Base-by-base conservation (phyloP, 2,888 invertebrate species). In the Hyposoter dolosus region DNA sequence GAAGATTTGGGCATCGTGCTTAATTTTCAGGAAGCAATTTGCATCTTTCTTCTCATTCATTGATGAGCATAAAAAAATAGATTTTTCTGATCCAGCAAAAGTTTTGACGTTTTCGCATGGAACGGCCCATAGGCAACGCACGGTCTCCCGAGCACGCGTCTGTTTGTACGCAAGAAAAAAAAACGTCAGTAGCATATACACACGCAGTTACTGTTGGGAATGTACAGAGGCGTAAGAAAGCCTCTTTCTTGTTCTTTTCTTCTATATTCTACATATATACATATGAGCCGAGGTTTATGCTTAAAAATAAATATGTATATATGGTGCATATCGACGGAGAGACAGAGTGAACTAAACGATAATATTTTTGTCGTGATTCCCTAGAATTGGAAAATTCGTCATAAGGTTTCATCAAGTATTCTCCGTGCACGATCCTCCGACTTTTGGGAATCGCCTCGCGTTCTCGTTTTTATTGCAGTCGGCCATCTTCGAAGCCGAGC, bases 191-290 rank as follows among this genome's bases (percentile, higher is more conserved):
- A 71, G 75, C 75, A 69, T 69, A 80, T 79, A 83, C 79, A 83
- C 72, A 75, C 75, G 83, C 79, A 66, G 79, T 84, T 50, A 79
- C 75, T 63, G 75, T 43, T 74, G 79, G 69, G 69, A 74, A 84
- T 80, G 45, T 43, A 80, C 83, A 80, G 79, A 84, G 79, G 83
- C 79, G 74, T 79, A 79, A 83, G 68, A 74, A 83, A 71, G 47
- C 63, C 60, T 40, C 68, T 79, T 83, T 79, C 79, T 79, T 74
- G 56, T 71, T 63, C 19, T 63, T 79, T 60, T 28, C 60, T 66
- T 72, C 45, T 74, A 45, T 47, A 23, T 60, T 40, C n/a, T 9
- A 66, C 53, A 76, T 53, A 66, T 35, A 66, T n/a, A 47, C 28
- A 43, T 50, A 50, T 19, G 28, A 47, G 32, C 45, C 10, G 6